Evolutionary conservation across 2,113 vertebrate genomes (phyloP).

Genomic region (Turnix velox): DNA sequence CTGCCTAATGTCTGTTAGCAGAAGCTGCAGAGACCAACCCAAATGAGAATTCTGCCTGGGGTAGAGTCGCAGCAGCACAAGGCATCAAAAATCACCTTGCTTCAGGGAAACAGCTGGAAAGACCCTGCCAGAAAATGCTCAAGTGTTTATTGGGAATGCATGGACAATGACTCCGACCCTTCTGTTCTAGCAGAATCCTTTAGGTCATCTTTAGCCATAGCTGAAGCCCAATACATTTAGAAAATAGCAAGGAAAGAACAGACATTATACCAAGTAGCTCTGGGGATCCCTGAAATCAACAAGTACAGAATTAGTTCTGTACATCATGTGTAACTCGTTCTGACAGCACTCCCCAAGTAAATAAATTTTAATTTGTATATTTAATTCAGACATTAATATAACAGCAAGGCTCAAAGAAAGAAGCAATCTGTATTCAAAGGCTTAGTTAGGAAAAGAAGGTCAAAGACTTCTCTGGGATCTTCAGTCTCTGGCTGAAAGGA

Average conservation of each 20-base stretch:
- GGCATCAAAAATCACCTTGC: not conserved
- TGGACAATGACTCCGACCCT: not conserved
- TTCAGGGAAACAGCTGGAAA: not conserved
- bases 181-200: not conserved
- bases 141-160: not conserved
- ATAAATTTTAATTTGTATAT: conserved; percentile 43
- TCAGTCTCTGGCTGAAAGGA: not conserved
- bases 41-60: not conserved
- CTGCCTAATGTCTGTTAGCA: conserved; percentile 12
- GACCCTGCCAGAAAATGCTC: not conserved
- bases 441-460: not conserved
- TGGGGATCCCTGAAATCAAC: not conserved
- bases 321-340: not conserved
- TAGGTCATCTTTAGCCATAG: not conserved
- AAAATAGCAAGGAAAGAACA: not conserved
- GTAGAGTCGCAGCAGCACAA: not conserved
- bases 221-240: not conserved
- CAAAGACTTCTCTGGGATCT: not conserved
- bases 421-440: not conserved
- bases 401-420: not conserved
- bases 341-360: conserved; percentile 23
- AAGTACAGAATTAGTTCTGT: not conserved
- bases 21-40: conserved; percentile 23
- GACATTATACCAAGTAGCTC: not conserved
- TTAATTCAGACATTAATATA: not conserved